A percentile compares a stretch with the other conserved stretches of the same genome.
Evolutionary conservation across 2,797 vertebrate genomes (phyloP).

Genomic region (Crax fasciolata): DNA sequence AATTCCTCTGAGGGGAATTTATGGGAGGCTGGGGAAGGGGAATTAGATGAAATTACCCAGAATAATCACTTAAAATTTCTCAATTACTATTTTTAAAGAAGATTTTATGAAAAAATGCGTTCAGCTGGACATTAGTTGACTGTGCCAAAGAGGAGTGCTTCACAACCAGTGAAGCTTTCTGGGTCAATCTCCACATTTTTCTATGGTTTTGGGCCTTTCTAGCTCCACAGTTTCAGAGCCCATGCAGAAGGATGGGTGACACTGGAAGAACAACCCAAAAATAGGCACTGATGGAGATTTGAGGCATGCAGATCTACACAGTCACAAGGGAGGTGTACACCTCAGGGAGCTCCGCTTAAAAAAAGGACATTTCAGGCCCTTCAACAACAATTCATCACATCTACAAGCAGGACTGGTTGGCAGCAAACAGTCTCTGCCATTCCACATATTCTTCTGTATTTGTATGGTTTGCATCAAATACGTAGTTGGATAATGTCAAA

Average conservation of each 20-base stretch:
- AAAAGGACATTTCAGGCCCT: neutral
- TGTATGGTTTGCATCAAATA: neutral
- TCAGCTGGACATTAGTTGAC: neutral
- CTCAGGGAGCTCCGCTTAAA: neutral
- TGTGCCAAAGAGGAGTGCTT: neutral
- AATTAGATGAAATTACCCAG: slow-evolving; percentile 5
- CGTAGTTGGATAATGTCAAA: neutral
- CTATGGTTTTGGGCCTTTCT: neutral
- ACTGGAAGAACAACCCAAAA: neutral
- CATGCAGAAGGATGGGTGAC: neutral
- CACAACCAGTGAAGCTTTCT: neutral
- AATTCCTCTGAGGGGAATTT: slow-evolving; percentile 11
- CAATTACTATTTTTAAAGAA: neutral
- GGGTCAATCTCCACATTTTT: neutral
- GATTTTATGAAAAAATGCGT: neutral
- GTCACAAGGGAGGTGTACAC: neutral
- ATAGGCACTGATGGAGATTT: neutral
- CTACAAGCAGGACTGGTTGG: neutral
- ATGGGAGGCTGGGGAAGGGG: neutral
- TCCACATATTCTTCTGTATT: neutral
- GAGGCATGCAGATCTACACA: neutral
- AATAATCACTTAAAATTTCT: neutral
- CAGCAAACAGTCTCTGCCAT: neutral
- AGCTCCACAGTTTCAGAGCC: neutral
- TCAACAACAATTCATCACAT: neutral